Conservation (phyloP, 2,113 vertebrate genomes). For the Python bivittatus region DNA sequence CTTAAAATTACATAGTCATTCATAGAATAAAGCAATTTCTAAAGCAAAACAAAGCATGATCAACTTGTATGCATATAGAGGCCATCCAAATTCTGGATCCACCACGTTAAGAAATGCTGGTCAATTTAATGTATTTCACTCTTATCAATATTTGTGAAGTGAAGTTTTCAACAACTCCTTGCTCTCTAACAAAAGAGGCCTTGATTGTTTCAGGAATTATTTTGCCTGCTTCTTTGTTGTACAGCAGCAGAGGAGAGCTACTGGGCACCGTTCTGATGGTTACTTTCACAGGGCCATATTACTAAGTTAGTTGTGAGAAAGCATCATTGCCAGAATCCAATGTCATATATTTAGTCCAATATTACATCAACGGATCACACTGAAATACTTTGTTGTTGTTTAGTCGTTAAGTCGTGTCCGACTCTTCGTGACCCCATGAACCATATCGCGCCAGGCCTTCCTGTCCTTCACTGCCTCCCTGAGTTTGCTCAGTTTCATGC, state of each 20-base stretch:
- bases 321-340: background rate
- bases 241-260: background rate
- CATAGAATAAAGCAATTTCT: slow-evolving; percentile 1
- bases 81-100: background rate
- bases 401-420: too few relatives aligned
- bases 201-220: background rate
- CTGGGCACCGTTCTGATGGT: background rate
- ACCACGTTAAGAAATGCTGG: background rate
- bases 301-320: background rate
- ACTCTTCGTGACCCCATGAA: too few relatives aligned
- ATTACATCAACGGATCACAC: too few relatives aligned
- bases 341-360: background rate
- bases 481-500: too few relatives aligned
- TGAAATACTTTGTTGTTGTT: too few relatives aligned
- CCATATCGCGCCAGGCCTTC: too few relatives aligned
- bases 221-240: background rate
- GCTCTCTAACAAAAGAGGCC: background rate
- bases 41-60: background rate
- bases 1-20: background rate
- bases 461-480: too few relatives aligned
- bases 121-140: background rate
- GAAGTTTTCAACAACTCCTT: background rate
- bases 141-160: background rate
- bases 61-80: background rate
- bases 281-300: background rate